Conservation (phyloP, 2,797 vertebrate genomes). For the Rhyacichthys aspro region DNA sequence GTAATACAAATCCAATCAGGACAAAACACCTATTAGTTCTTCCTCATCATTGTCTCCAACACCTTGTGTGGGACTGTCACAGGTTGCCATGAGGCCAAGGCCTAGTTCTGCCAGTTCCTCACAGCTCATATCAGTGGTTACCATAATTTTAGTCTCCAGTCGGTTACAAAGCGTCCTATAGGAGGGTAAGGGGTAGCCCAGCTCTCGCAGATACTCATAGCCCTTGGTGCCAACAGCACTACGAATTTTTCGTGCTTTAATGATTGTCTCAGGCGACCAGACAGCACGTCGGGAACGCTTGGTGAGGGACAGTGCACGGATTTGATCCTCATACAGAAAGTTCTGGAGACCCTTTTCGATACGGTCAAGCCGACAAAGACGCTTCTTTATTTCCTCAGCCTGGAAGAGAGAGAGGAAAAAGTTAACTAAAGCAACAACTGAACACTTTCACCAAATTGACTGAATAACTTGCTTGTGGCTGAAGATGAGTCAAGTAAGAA, state of each 20-base stretch:
- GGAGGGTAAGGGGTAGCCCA: slow-evolving; percentile 84
- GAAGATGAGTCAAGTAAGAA: too few relatives aligned
- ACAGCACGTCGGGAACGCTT: slow-evolving; percentile 83
- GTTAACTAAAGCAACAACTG: neutral
- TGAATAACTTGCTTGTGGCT: neutral
- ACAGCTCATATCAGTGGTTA: slow-evolving; percentile 79
- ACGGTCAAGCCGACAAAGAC: slow-evolving; percentile 78
- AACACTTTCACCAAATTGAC: neutral
- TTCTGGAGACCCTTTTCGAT: slow-evolving; percentile 83
- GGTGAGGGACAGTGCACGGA: slow-evolving; percentile 81
- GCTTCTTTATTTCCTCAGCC: slow-evolving; percentile 85
- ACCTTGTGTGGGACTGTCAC: slow-evolving; percentile 73
- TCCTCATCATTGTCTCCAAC: slow-evolving; percentile 69
- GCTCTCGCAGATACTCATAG: slow-evolving; percentile 82
- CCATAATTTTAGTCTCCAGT: slow-evolving; percentile 83
- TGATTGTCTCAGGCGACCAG: slow-evolving; percentile 83
- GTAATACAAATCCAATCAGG: slow-evolving; percentile 53
- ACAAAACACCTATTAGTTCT: slow-evolving; percentile 79
- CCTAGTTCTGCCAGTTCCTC: slow-evolving; percentile 82
- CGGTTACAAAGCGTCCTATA: slow-evolving; percentile 86
- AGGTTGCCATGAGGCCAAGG: slow-evolving; percentile 79
- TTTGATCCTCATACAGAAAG: slow-evolving; percentile 84
- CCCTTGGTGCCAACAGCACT: slow-evolving; percentile 81
- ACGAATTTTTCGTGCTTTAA: slow-evolving; percentile 81
- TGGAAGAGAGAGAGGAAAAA: slow-evolving; percentile 26